Base-by-base conservation (phyloP, 30 jellyfish, hydroid and myxozoan genomes). In the Cassiopea andromeda region DNA sequence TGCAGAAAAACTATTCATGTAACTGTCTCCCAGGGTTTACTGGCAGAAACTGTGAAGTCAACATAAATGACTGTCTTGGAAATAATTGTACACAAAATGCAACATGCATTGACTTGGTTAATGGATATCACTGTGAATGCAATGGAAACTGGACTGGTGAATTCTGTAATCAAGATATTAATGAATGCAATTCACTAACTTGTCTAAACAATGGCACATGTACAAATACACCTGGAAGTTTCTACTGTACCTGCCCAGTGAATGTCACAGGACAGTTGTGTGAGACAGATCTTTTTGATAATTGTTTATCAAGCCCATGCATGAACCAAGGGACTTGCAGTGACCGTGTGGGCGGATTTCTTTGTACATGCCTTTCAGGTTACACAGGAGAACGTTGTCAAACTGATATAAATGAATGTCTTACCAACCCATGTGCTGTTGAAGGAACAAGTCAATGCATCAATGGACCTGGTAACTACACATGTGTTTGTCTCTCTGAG, bases 181-280 rank as follows among this genome's bases (percentile, higher is more conserved):
- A 94, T 68, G 98, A 94, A 74, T 94, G 98, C 70, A 48, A 70
- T 49, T 12, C 73, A 1, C 68, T 49, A 15, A 14, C 49, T 1
- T 81, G 96, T 67, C 64, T 64, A 2, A 85, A 90, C 83, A 78
- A 86, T 44, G 98, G 88, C 0, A 57, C 70, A 10, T 94, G 98
- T 66, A 45, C 72, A 59, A 83, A 94, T 85, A 71, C 94, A 0
- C 89, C 90, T 1, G 97, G 97, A 4, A 86, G 97, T 64, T 94
- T 89, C 71, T 47, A 60, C 46, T 94, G 98, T 48, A 46, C 67
- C 12, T 94, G 98, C 68, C 97, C 97, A 1, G 85, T 74, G n/a
- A 82, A 77, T 59, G 87, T 87, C 71, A 90, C 97, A 16, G 98
- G 98, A 48, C 60, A 73, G 75, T 64, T 81, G 9, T 94, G 98